Evolutionary conservation across 2,113 vertebrate species (phyloP), one percentile per base, ranked within the genome.

Genomic region (Pseudopodoces humilis): DNA sequence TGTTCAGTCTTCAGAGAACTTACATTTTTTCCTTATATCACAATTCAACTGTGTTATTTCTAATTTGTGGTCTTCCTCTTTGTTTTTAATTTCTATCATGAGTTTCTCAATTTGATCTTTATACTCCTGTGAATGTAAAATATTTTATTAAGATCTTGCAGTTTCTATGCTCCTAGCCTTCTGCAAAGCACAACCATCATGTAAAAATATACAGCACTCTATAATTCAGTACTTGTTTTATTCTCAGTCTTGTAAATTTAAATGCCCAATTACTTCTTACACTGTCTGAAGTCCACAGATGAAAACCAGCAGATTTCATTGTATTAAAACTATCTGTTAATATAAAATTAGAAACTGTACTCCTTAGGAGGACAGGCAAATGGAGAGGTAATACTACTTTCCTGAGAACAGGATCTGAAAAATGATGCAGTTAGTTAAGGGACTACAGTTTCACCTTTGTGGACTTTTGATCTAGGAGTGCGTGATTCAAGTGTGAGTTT

Each of bases 61-160:
- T 58, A 46, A 39, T 71, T 94, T 97, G 83, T 98, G 93, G 67
- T 91, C 95, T 46, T 98, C 97, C 21, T 98, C 97, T 94, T 98
- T 98, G 81, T 86, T 97, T 97, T 97, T 97, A 52, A 98, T 96
- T 95, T 98, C 97, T 92, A 7, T 86, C 67, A 75, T 46, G 91
- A 98, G 93, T 92, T 96, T 97, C 69, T 97, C 93, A 95, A 98
- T 92, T 83, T 97, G 88, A 90, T 88, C 94, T 70, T 97, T 97
- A 95, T 98, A 94, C 37, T 98, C 97, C 98, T 98, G 93, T 13
- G 23, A 88, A 97, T 13, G 7, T 44, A 96, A 96, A 86, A 82
- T 62, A 6, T 43, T 68, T 86, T 46, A 75, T 88, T 49, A 83
- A 90, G 41, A 71, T 49, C 39, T 20, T 52, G 11, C 55, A 8